phyloP scores from a whole-genome alignment of 2,888 invertebrate species.

The Eulithis prunata region DNA sequence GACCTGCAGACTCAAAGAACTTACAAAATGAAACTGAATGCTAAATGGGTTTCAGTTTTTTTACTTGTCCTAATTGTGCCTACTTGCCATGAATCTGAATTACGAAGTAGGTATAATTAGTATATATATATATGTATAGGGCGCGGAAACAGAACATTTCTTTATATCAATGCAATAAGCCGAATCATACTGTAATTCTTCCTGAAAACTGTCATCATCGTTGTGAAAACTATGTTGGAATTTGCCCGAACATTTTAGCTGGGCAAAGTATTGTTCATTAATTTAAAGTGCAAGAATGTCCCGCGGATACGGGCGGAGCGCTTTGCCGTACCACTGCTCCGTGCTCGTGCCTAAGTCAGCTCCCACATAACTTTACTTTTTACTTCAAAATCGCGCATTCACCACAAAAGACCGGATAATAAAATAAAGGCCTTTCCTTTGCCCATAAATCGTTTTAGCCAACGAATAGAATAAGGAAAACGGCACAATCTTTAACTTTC shows the following conservation, averaged over 20 bases:
- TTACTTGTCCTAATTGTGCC: slow-evolving; percentile 56
- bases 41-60: slow-evolving; percentile 51
- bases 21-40: slow-evolving; percentile 59
- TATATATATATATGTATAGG: too few relatives aligned
- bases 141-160: too few relatives aligned
- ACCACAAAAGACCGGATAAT: slow-evolving; percentile 68
- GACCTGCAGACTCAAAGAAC: slow-evolving; percentile 70
- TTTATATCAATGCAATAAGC: too few relatives aligned
- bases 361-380: slow-evolving; percentile 26
- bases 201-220: too few relatives aligned
- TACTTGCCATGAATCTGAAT: slow-evolving; percentile 26
- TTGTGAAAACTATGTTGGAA: neutral
- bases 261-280: slow-evolving; percentile 31
- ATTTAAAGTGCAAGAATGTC: slow-evolving; percentile 44
- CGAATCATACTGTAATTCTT: too few relatives aligned
- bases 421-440: slow-evolving; percentile 70
- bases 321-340: slow-evolving; percentile 22
- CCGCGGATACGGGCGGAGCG: slow-evolving; percentile 36
- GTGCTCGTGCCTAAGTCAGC: slow-evolving; percentile 18
- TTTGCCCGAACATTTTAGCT: slow-evolving; percentile 13
- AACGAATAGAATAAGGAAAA: slow-evolving; percentile 74
- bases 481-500: slow-evolving; percentile 79
- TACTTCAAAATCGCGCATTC: slow-evolving; percentile 53
- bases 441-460: slow-evolving; percentile 70
- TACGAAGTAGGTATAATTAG: too few relatives aligned